Percentiles rank a stretch among this genome's conserved stretches.
Evolutionary conservation across 2,797 vertebrate genomes (phyloP).

Genomic region (Coendou prehensilis): DNA sequence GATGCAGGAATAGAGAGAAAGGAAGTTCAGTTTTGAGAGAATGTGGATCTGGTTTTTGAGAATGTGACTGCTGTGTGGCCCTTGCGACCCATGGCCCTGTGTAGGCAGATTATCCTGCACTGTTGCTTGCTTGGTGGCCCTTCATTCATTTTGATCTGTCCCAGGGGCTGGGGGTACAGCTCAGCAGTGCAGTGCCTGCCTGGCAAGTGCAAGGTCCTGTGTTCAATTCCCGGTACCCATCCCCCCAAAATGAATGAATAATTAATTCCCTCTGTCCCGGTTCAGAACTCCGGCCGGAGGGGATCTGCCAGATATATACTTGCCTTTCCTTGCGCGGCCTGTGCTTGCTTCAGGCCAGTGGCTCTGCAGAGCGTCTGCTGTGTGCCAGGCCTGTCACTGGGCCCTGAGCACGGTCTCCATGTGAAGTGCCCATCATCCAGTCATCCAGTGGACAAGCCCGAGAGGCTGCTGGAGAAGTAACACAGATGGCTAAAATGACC

Average conservation of each 20-base stretch:
- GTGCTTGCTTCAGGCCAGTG: neutral
- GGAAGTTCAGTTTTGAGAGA: neutral
- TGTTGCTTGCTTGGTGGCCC: neutral
- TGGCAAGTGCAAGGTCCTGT: no score
- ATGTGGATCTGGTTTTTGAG: neutral
- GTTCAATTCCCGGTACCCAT: no score
- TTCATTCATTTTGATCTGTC: neutral
- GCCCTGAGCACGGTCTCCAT: accelerated
- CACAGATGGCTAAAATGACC: conserved; percentile 69
- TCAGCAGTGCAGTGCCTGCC: no score
- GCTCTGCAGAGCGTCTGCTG: neutral
- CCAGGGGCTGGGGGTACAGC: no score
- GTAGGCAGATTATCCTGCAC: accelerated
- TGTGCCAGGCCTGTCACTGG: neutral
- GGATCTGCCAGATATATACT: accelerated
- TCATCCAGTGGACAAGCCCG: no score
- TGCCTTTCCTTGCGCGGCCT: conserved; percentile 63
- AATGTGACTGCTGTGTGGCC: neutral
- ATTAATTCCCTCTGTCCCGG: neutral
- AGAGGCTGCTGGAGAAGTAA: neutral
- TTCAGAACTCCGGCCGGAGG: neutral
- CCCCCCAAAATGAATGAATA: neutral
- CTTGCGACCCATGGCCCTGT: no score
- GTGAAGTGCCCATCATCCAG: neutral
- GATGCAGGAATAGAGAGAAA: neutral